Base-by-base conservation (phyloP, 2,797 vertebrate genomes). In the Benthosema pterotum region DNA sequence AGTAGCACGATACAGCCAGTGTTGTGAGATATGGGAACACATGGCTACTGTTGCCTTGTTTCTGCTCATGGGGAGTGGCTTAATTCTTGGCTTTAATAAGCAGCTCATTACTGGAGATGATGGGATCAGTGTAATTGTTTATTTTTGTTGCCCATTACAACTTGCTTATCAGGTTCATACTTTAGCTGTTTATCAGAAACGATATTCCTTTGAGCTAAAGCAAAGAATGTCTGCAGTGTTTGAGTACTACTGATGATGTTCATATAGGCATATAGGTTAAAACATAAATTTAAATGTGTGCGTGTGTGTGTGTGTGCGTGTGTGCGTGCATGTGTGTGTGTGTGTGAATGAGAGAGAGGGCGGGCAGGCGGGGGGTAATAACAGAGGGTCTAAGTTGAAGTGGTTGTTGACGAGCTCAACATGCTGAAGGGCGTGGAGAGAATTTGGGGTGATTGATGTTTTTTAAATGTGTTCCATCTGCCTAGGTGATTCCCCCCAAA, bases 261-360 rank as follows among this genome's bases (percentile, higher is more conserved):
- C n/a, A n/a, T n/a, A n/a, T n/a, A n/a, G n/a, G n/a, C n/a, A 56
- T 12, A 17, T 45, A 54, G 32, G 42, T n/a, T 25, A 42, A 65
- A 32, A 51, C 1, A 3, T 17, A 42, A 52, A 73, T 78, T 73
- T 65, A 43, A 60, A 50, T 54, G 16, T 15, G 52, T 57, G 61
- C 58, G 22, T 14, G 17, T 6, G n/a, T 60, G 32, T 16, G 46
- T 54, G 16, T 15, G 52, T 57, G 61, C 58, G 22, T 14, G 17
- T 6, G n/a, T 60, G 32, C 14, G 46, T n/a, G n/a, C n/a, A 50
- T 54, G 16, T 15, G 52, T 57, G 61, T 56, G 22, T 14, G 17
- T 6, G n/a, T 60, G 32, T 16, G 28, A 32, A 9, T 8, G 32
- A 38, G 6, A 32, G 28, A 32, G 6, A 32, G 28, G 9, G 28